Evolutionary conservation across 2,113 vertebrate genomes (phyloP), one percentile per base, ranked within the genome.

Genomic region (Scartelaos histophorus): DNA sequence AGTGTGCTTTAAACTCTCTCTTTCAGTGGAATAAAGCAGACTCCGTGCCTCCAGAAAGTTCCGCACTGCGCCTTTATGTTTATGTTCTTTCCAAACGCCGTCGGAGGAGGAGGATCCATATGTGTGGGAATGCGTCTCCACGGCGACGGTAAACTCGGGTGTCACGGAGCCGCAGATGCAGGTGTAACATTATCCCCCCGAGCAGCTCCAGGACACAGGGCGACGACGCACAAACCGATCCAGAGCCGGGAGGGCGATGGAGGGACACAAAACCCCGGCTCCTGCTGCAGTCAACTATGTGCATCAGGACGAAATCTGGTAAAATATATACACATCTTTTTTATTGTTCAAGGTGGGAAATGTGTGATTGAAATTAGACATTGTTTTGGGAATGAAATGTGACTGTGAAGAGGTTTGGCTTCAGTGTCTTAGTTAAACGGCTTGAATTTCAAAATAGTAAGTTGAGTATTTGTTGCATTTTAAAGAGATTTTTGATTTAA

Each of bases 221-320:
- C 38, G 22, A 45, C 65, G 72, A 71, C 56, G 66, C 67, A 69
- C 35, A 75, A 66, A 25, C 38, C 3, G 19, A 56, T 7, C 53
- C 1, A 16, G 34, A 49, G 22, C 66, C 77, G 73, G 78, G 45
- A 83, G 77, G 1, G 90, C 90, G 91, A 85, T 80, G 43, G 74
- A 82, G 4, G 21, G 72, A 10, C 79, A 69, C 69, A 64, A 13
- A 74, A 47, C 29, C 4, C 29, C 29, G 4, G 51, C 71, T 64
- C 76, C 78, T 53, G 67, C 88, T 38, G 56, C 77, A 7, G 4
- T 74, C 65, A 90, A 89, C 82, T 77, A 78, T 68, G 90, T 92
- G 43, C 86, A 87, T 82, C 88, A 79, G 0, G 90, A 92, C 79
- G 80, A 92, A 89, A 91, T 92, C 82, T 92, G 91, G 91, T 92